Base-by-base conservation (phyloP, 53 echinoderm and acorn worm species). In the Crossaster papposus region DNA sequence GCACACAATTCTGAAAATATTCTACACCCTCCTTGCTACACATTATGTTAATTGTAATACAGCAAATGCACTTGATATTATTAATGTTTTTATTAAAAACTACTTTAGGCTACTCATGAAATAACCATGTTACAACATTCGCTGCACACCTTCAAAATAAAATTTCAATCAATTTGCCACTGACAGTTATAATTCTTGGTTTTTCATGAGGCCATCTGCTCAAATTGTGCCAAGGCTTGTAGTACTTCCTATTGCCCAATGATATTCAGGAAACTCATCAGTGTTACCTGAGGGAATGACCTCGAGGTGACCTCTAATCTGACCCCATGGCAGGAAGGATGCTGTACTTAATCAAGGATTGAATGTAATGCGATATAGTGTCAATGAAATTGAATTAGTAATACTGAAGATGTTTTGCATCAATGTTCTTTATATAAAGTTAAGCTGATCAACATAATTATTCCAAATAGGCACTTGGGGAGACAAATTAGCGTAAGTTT, bases 231-330 rank as follows among this genome's bases (percentile, higher is more conserved):
- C 58, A 58, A 58, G 28, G 50, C n/a, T 70, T 36, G 28, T 31
- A 82, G 82, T 82, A 82, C 82, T 82, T 82, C 82, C 82, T 68
- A 68, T 68, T 22, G 65, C 68, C 50, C 37, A 36, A 44, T 82
- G 80, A 33, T 30, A 22, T 44, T 51, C 58, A 81, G 81, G 81
- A 81, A 64, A 34, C 33, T 34, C 55, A 81, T 81, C 64, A 81
- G 20, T 81, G 81, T 81, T 82, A 65, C 68, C 65, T 38, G 29
- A 70, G 65, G 64, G 31, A 12, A 10, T 33, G 23, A 23, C 58
- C 63, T 31, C 29, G n/a, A n/a, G 28, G 26, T 68, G 68, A 68
- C 68, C 68, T 68, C 28, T 4, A 23, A 6, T 23, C 4, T 65
- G 82, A 68, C 82, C 82, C 68, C 18, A 68, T 44, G 24, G 6